A percentile compares a stretch with the other conserved stretches of the same genome.
Evolutionary conservation across 1,140 invertebrate genomes (phyloP).

Genomic region (Ridgeia piscesae): DNA sequence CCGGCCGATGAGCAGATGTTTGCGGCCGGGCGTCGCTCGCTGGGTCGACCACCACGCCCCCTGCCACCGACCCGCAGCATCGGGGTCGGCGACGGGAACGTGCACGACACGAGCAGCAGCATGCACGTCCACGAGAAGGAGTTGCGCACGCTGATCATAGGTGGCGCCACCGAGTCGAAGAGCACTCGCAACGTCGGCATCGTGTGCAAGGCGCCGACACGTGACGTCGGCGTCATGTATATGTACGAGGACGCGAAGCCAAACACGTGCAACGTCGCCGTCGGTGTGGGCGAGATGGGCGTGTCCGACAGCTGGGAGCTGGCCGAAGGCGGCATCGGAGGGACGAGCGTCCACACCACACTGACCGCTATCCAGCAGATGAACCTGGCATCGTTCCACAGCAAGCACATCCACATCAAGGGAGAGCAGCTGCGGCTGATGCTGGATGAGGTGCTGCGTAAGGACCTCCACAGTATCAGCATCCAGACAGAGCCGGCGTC

Average conservation of each 20-base stretch:
- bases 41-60: background rate
- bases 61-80: conserved; percentile 24
- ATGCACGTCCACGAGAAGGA: conserved; percentile 56
- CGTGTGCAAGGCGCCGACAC: conserved; percentile 36
- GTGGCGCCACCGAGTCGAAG: conserved; percentile 38
- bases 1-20: conserved; percentile 11
- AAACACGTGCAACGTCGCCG: conserved; percentile 43
- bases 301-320: background rate
- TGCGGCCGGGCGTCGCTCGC: background rate
- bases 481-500: conserved; percentile 39
- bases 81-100: conserved; percentile 50
- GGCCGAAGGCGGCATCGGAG: conserved; percentile 14
- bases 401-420: conserved; percentile 24
- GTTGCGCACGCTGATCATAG: conserved; percentile 53
- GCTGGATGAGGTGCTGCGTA: conserved; percentile 45
- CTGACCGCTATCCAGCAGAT: conserved; percentile 24
- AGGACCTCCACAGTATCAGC: conserved; percentile 48
- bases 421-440: conserved; percentile 47
- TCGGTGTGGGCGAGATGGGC: conserved; percentile 45
- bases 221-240: conserved; percentile 53
- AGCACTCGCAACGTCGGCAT: conserved; percentile 69
- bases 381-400: conserved; percentile 19
- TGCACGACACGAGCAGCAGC: conserved; percentile 40
- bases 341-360: conserved; percentile 13
- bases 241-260: conserved; percentile 50